Evolutionary conservation across 2,113 vertebrate species (phyloP), one percentile per base, ranked within the genome.

Genomic region (Caloenas nicobarica): DNA sequence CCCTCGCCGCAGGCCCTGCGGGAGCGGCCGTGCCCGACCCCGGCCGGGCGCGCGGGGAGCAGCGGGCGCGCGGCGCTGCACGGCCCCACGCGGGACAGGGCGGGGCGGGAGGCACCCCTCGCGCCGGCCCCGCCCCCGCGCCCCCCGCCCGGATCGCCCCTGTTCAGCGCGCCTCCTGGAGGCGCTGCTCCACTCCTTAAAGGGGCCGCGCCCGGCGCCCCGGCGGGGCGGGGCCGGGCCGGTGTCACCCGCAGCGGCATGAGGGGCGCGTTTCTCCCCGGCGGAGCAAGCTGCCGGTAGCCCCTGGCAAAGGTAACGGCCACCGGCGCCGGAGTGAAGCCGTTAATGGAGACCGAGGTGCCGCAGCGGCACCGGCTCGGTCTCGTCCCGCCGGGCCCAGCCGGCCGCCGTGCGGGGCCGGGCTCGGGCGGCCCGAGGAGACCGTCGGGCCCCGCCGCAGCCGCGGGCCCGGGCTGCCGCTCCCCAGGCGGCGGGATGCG

Each of bases 181-280:
- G 42, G 42, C 42, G 42, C 42, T 17, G 42, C 42, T 16, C 42
- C 42, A 16, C 42, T 44, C 42, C 42, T 44, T 44, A 44, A 44
- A 44, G 42, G 93, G 79, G 71, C 91, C 85, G 88, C 77, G 51
- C 51, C 29, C 38, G 11, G 29, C 22, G 15, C 0, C 56, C 31
- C 3, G 29, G 31, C 11, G 17, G 42, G 42, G 16, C 42, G 42
- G 21, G 9, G 11, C 31, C 15, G 38, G 31, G 60, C 4, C 16
- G 8, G 5, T 12, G 44, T 10, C 6, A 18, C 28, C 28, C 17
- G 14, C 29, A 3, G 57, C 11, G 10, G 6, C 13, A 1, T 6
- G 16, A 13, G 36, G 4, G 62, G 17, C 9, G 3, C 4, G 23
- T 14, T 7, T 24, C 23, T 29, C n/a, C 40, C 16, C 12, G 19